Base-by-base conservation (phyloP, 2,797 vertebrate genomes). In the Alauda arvensis region DNA sequence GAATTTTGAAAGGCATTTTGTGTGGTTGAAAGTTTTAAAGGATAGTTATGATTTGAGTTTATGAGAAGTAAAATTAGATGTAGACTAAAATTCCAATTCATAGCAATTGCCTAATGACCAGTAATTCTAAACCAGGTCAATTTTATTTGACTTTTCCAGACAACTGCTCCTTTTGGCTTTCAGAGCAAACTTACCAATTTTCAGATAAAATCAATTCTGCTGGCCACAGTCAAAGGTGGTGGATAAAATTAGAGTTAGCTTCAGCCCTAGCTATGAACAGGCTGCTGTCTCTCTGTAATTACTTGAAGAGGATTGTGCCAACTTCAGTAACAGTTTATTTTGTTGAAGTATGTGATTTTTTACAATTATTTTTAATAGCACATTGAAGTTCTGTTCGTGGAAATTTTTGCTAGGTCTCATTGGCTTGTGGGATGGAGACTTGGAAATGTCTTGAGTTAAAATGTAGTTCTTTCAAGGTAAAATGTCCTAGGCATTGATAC, bases 101-200 rank as follows among this genome's bases (percentile, higher is more conserved):
- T 39, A 72, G 45, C 39, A 82, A 74, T 76, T 91, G 49, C 3
- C 1, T 90, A 87, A 88, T 86, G 74, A 57, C 56, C 0, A 0
- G 46, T 81, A 76, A 67, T 84, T 88, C 48, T 72, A 83, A 89
- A 79, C 0, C 34, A 89, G 57, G 19, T 53, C 82, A 81, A 67
- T 85, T 92, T 85, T 85, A 79, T 91, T 90, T 94, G 71, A 68
- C 77, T 92, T 92, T 88, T 91, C 53, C 40, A 74, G 43, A 42
- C 43, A 88, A 59, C n/a, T 76, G 13, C 49, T 76, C 19, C 81
- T 76, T 65, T 70, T 65, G 61, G 63, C 70, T 93, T 93, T 85
- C 48, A 56, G 67, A 78, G 28, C 61, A 72, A 88, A 87, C 60
- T 82, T 75, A 39, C n/a, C 61, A 83, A 59, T 94, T 93, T 93